Conservation (phyloP, 30 jellyfish, hydroid and myxozoan genomes). For the Hydra vulgaris region DNA sequence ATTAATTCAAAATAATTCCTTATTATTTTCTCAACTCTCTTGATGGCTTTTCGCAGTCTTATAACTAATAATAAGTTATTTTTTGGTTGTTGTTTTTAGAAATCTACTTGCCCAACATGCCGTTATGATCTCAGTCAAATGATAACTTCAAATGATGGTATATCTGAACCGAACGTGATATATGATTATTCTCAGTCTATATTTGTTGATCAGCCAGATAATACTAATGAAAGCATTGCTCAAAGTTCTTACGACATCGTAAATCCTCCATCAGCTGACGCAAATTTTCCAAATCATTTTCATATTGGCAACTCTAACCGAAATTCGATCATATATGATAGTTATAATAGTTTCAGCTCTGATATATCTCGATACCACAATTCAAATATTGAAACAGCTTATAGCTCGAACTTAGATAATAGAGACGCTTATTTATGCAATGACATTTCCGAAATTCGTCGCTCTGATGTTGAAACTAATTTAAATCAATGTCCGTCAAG, state of each 20-base stretch:
- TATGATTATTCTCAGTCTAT: neutral
- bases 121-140: conserved; percentile 3
- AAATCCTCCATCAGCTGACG: neutral
- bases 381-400: neutral
- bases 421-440: neutral
- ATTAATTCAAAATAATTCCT: too few species aligned
- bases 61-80: neutral
- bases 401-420: neutral
- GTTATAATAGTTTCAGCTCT: neutral
- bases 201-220: neutral
- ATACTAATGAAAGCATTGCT: neutral
- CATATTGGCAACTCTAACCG: neutral
- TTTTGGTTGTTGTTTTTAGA: neutral
- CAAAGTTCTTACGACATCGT: neutral
- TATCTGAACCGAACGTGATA: neutral
- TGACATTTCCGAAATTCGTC: neutral
- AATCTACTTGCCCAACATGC: conserved; percentile 33
- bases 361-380: neutral
- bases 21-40: too few species aligned
- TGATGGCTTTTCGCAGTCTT: too few species aligned
- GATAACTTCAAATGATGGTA: neutral
- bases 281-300: neutral
- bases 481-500: neutral
- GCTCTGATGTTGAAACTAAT: neutral
- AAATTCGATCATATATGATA: neutral